phyloP scores from a whole-genome alignment of 2,888 invertebrate genomes.

The Endotricha flammealis region DNA sequence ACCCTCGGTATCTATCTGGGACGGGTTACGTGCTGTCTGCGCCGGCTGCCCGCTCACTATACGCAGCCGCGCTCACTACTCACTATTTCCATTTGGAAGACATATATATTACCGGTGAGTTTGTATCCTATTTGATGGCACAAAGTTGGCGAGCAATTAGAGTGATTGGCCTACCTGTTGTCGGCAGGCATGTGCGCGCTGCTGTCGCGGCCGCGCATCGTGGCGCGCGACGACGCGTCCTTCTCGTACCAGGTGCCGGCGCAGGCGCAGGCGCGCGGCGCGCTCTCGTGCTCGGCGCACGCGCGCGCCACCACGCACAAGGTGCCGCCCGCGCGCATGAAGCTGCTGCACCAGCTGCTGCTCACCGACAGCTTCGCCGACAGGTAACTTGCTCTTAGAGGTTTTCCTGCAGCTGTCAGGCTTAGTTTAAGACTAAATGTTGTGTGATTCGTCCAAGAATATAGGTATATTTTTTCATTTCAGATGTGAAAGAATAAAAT shows the following conservation, averaged over 20 bases:
- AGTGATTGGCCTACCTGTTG: background rate
- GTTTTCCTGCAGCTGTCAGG: too few relatives aligned
- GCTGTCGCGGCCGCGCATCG: slow-evolving; percentile 78
- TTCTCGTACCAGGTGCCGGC: slow-evolving; percentile 77
- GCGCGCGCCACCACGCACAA: slow-evolving; percentile 20
- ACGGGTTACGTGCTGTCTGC: slow-evolving; percentile 87
- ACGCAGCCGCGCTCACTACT: slow-evolving; percentile 81
- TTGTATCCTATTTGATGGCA: background rate
- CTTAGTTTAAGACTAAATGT: too few relatives aligned
- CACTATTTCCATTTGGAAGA: slow-evolving; percentile 88
- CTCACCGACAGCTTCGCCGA: slow-evolving; percentile 27
- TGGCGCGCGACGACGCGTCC: slow-evolving; percentile 80
- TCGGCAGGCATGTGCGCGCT: slow-evolving; percentile 79
- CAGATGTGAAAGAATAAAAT: slow-evolving; percentile 62
- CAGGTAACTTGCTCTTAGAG: slow-evolving; percentile 43
- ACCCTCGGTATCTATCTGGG: slow-evolving; percentile 90
- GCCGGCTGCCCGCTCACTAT: slow-evolving; percentile 81
- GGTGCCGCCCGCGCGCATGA: slow-evolving; percentile 31
- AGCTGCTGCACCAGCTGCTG: slow-evolving; percentile 25
- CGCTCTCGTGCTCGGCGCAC: slow-evolving; percentile 47
- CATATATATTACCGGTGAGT: slow-evolving; percentile 84
- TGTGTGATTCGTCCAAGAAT: too few relatives aligned
- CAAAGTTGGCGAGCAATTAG: too few relatives aligned
- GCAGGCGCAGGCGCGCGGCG: too few relatives aligned
- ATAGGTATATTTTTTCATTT: slow-evolving; percentile 19